A percentile compares a stretch with the other conserved stretches of the same genome.
These are phyloP conservation scores for Desmophyllum pertusum DNA, from an alignment of 92 coral and sea anemone species.

Conservation along the genomic window DNA sequence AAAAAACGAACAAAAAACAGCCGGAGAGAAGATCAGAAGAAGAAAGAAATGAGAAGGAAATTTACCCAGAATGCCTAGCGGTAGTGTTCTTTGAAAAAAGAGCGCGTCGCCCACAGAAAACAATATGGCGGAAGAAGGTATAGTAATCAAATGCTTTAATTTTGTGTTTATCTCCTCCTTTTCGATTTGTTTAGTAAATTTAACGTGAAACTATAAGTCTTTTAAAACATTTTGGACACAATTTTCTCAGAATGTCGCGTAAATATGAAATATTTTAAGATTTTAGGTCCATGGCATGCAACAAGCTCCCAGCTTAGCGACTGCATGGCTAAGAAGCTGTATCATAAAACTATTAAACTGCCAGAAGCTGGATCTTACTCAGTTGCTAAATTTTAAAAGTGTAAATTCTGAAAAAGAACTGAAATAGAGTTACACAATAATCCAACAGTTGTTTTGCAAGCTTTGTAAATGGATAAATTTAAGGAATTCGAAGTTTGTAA, in stretches of 20 bases:
- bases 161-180: constrained; percentile 2
- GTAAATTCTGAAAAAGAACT: not conserved
- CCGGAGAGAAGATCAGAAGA: no score
- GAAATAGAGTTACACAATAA: not conserved
- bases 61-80: constrained; percentile 68
- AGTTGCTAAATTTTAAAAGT: not conserved
- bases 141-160: not conserved
- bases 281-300: not conserved
- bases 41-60: not conserved
- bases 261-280: not conserved
- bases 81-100: constrained; percentile 82
- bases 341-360: no score
- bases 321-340: no score
- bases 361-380: not conserved
- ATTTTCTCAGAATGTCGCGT: not conserved
- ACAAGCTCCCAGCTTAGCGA: not conserved
- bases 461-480: not conserved
- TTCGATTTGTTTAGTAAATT: not conserved
- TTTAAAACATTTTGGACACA: not conserved
- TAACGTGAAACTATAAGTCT: not conserved
- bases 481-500: no score
- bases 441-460: not conserved
- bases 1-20: not conserved
- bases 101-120: constrained; percentile 76
- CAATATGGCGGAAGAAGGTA: constrained; percentile 97